Conservation (phyloP, 2,797 vertebrate genomes). For the Microctenopoma steveboyesi region DNA sequence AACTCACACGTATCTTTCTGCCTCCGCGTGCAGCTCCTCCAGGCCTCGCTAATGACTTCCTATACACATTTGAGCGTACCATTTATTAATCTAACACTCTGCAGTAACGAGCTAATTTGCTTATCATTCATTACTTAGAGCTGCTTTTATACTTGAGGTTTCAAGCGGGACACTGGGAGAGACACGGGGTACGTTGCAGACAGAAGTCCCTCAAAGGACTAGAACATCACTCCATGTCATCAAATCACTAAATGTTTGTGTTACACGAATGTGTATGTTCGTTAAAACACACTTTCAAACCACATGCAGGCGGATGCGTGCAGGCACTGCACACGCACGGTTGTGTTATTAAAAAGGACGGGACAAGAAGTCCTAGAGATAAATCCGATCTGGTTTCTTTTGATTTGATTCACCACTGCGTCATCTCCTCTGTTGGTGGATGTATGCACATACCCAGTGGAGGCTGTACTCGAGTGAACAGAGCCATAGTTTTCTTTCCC, state of each 20-base stretch:
- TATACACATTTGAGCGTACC: not conserved
- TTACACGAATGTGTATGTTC: too few species aligned
- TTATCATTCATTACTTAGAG: too few species aligned
- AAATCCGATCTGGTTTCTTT: conserved; percentile 18
- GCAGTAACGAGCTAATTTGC: too few species aligned
- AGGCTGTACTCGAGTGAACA: conserved; percentile 1
- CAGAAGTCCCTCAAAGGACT: too few species aligned
- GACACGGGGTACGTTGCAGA: too few species aligned
- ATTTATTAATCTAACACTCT: too few species aligned
- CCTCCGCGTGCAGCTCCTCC: not conserved
- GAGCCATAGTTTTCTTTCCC: not conserved
- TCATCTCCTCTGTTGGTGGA: conserved; percentile 40
- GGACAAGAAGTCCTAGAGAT: conserved; percentile 2
- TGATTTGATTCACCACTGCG: conserved; percentile 36
- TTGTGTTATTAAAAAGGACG: not conserved
- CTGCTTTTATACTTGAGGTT: too few species aligned
- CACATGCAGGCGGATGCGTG: not conserved
- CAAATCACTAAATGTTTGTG: too few species aligned
- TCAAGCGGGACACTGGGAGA: too few species aligned
- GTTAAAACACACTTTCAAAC: not conserved
- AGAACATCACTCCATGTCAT: too few species aligned
- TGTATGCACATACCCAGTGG: not conserved
- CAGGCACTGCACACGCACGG: not conserved
- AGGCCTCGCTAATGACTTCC: not conserved
- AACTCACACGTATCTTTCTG: too few species aligned